phyloP scores from a whole-genome alignment of 2,113 vertebrate genomes.

The Candoia aspera region DNA sequence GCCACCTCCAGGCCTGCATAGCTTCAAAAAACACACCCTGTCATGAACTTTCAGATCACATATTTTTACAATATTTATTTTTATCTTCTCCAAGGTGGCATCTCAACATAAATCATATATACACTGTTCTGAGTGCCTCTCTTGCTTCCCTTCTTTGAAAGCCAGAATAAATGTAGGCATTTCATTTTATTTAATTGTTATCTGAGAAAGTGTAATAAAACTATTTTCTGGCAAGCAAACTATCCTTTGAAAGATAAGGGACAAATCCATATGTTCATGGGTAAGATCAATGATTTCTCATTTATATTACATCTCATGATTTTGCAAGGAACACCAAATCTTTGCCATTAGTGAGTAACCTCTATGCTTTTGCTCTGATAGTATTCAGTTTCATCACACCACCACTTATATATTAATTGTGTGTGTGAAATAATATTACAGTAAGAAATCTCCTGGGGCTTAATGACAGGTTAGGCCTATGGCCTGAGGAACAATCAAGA shows the following conservation, averaged over 20 bases:
- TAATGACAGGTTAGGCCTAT: background rate
- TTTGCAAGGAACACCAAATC: background rate
- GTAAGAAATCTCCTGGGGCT: conserved; percentile 30
- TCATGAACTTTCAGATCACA: background rate
- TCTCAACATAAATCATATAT: background rate
- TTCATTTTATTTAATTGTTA: background rate
- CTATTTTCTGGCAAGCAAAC: background rate
- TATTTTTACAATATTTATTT: background rate
- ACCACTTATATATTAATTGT: conserved; percentile 23
- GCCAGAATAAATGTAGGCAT: background rate
- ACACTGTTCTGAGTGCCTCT: too few species aligned
- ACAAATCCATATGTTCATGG: background rate
- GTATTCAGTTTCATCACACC: background rate
- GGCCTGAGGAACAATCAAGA: conserved; percentile 19
- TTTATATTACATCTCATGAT: background rate
- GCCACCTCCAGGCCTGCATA: too few species aligned
- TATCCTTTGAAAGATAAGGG: background rate
- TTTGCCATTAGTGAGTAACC: background rate
- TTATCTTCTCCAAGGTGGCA: background rate
- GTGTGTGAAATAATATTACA: conserved; percentile 20
- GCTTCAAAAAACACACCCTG: background rate
- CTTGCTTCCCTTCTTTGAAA: background rate
- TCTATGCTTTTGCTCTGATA: background rate
- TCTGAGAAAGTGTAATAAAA: background rate
- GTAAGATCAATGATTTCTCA: background rate